These are phyloP conservation scores for Nineta flava DNA, from an alignment of 2,888 invertebrate genomes.

Conservation along the genomic window DNA sequence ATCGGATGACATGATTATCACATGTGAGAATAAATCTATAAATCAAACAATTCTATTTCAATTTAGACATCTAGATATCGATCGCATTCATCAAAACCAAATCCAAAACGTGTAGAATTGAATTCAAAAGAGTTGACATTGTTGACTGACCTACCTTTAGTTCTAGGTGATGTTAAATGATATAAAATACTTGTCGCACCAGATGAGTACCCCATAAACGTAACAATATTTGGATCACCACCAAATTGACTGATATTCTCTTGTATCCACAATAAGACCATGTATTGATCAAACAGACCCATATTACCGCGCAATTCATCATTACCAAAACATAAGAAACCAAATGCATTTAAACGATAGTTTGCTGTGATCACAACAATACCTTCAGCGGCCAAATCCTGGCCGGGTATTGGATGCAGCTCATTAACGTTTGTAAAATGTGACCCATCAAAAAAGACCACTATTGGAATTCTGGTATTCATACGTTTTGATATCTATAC, in stretches of 20 bases:
- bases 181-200: constrained; percentile 54
- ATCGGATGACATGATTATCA: constrained; percentile 45
- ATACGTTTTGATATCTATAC: constrained; percentile 16
- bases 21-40: constrained; percentile 44
- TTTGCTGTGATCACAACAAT: constrained; percentile 52
- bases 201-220: constrained; percentile 67
- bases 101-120: not conserved
- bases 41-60: constrained; percentile 9
- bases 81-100: too few species aligned
- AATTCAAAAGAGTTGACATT: not conserved
- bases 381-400: constrained; percentile 55
- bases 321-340: constrained; percentile 43
- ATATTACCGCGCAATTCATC: constrained; percentile 60
- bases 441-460: constrained; percentile 52
- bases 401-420: constrained; percentile 38
- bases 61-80: too few species aligned
- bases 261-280: constrained; percentile 61
- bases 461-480: constrained; percentile 42
- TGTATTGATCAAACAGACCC: constrained; percentile 70
- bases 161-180: constrained; percentile 48
- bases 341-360: constrained; percentile 54
- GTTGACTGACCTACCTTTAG: constrained; percentile 39
- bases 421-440: constrained; percentile 37
- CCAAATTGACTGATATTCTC: constrained; percentile 66
- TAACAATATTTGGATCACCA: constrained; percentile 63